Evolutionary conservation across 1,140 invertebrate genomes (phyloP).

Genomic region (Microplitis mediator): DNA sequence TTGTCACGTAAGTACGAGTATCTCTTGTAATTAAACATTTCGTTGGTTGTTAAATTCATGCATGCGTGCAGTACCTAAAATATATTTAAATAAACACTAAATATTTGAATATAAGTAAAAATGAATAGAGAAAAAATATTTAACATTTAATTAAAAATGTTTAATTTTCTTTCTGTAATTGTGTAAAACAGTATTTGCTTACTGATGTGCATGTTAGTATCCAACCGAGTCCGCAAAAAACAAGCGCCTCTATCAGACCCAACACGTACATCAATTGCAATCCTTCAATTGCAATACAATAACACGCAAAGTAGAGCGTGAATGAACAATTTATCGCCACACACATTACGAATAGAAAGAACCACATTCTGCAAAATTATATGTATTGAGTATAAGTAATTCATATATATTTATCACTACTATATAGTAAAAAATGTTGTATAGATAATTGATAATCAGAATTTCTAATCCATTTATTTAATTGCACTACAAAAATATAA

Average conservation of each 20-base stretch:
- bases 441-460: too few relatives aligned
- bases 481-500: too few relatives aligned
- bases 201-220: slow-evolving; percentile 88
- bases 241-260: slow-evolving; percentile 79
- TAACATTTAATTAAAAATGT: not conserved
- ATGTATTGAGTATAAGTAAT: not conserved
- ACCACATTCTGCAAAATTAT: slow-evolving; percentile 77
- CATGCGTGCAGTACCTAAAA: slow-evolving; percentile 82
- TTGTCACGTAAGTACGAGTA: slow-evolving; percentile 88
- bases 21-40: slow-evolving; percentile 91
- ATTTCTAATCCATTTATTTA: too few relatives aligned
- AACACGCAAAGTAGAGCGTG: slow-evolving; percentile 86
- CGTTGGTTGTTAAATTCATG: slow-evolving; percentile 92
- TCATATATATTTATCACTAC: too few relatives aligned
- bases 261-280: slow-evolving; percentile 82
- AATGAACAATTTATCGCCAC: slow-evolving; percentile 86
- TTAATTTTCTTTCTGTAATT: not conserved
- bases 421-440: too few relatives aligned
- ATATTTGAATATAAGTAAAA: slow-evolving; percentile 15
- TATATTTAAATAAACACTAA: slow-evolving; percentile 24
- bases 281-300: slow-evolving; percentile 83
- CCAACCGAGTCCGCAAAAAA: slow-evolving; percentile 84
- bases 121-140: not conserved
- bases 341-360: slow-evolving; percentile 85
- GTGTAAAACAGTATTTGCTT: slow-evolving; percentile 57